Base-by-base conservation (phyloP, 2,888 invertebrate genomes). In the Philopedon plagiatum region DNA sequence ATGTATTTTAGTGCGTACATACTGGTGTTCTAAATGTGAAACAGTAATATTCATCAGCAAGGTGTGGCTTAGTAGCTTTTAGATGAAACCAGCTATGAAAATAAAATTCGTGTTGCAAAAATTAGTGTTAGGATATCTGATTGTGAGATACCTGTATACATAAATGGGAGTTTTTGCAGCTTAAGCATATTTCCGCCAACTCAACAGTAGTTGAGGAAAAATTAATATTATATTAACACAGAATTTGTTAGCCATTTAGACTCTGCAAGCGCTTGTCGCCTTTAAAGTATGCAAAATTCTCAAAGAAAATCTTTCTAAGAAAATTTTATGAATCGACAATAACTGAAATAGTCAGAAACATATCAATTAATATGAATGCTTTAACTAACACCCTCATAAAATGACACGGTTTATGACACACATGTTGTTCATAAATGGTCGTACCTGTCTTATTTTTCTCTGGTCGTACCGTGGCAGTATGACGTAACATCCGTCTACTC, bases 401-500 rank as follows among this genome's bases (percentile, higher is more conserved):
- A 46, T 46, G 19, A 44, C 49, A 49, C 13, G 26, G 7, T 26
- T 21, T 26, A 54, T 54, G 51, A 54, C 32, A 29, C 51, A 54
- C 18, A 8, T 1, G 2, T 29, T 29, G 15, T 15, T 29, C 51
- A 54, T 29, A 54, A 49, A 5, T 49, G 21, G 26, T 26, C 8
- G 13, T 54, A 29, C 23, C 13, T n/a, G n/a, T n/a, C n/a, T n/a
- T n/a, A n/a, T n/a, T n/a, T n/a, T n/a, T n/a, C n/a, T n/a, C 5
- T 49, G 21, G 26, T 26, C 8, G 13, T 54, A 29, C 23, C 13
- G 29, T 23, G 15, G 51, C 29, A 29, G 29, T 18, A 29, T 54
- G 51, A 54, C 51, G 51, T 54, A 54, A 54, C 13, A 54, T 54
- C 51, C 29, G 51, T 54, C 51, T 51, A 29, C 51, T 15, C 51